Base-by-base conservation (phyloP, 1,140 invertebrate species). In the Colletes gigas region DNA sequence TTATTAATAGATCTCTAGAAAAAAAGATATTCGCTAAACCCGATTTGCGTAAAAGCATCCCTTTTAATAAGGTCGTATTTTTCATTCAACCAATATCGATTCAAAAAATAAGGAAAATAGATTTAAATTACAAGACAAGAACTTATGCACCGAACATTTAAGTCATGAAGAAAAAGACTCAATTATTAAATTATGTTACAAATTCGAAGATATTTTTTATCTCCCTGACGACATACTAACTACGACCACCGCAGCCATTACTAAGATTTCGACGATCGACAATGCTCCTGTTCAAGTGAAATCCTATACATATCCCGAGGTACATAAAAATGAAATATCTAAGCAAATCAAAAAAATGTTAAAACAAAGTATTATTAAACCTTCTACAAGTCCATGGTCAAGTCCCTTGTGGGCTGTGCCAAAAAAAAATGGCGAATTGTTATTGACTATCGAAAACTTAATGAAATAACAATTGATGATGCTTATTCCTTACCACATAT, bases 391-490 rank as follows among this genome's bases (percentile, higher is more conserved):
- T 57, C 55, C 55, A 6, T 57, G 55, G 55, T 57, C 55, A 57
- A 57, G 55, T 7, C 55, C 55, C n/a, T 15, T 75, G n/a, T 75
- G 73, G 73, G 47, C 66, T 17, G 62, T 67, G 47, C 41, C 60
- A 54, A 57, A 15, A 15, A 57, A 57, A 57, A n/a, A 1, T 75
- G 60, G 63, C 3, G 60, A 9, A 17, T 65, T 0, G 63, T 65
- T 1, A 66, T 75, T 10, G 60, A 75, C 15, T 75, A 65, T 9
- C 12, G 73, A n/a, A 50, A 9, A 55, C 52, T 75, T 15, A 66
- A 75, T 47, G 60, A 65, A 54, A 66, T 66, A 75, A 75, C 50
- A 3, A 30, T 66, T 1, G 55, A 54, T 52, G 67, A 77, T 39
- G 44, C 15, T 6, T 77, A 69, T 21, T 59, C 75, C 1, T 4